A percentile compares a stretch with the other conserved stretches of the same genome.
Evolutionary conservation across 1,140 invertebrate species (phyloP).

Genomic region (Drosophila lacteicornis): DNA sequence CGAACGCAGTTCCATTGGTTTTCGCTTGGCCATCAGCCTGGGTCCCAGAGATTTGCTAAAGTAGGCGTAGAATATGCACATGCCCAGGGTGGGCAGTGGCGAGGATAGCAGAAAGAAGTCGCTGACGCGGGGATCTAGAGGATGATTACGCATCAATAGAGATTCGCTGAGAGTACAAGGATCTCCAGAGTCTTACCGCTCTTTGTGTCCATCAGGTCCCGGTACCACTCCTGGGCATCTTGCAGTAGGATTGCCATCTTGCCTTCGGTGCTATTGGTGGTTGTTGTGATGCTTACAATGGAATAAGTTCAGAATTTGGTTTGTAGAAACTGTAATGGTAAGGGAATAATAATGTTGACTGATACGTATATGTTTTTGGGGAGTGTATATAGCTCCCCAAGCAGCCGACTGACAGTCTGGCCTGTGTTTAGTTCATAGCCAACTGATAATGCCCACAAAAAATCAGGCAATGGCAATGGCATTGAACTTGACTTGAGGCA

Average conservation of each 20-base stretch:
- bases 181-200: slow-evolving; percentile 88
- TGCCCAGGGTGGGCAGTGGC: slow-evolving; percentile 93
- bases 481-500: slow-evolving; percentile 15
- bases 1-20: slow-evolving; percentile 93
- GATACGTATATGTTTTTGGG: not conserved
- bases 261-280: slow-evolving; percentile 25
- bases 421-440: slow-evolving; percentile 23
- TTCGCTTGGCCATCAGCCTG: slow-evolving; percentile 94
- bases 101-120: slow-evolving; percentile 96
- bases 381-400: slow-evolving; percentile 1
- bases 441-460: not conserved
- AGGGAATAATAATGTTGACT: not conserved
- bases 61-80: slow-evolving; percentile 94
- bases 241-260: slow-evolving; percentile 86
- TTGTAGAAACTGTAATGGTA: slow-evolving; percentile 14
- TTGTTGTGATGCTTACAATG: slow-evolving; percentile 13
- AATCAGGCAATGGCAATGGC: slow-evolving; percentile 9
- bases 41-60: slow-evolving; percentile 94
- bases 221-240: slow-evolving; percentile 89
- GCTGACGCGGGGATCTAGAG: slow-evolving; percentile 93
- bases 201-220: slow-evolving; percentile 92
- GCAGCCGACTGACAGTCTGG: not conserved
- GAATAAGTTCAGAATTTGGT: slow-evolving; percentile 10
- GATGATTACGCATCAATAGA: no score
- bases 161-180: not conserved